Percentiles rank a stretch among this genome's conserved stretches.
These are phyloP conservation scores for Pediacus dermestoides DNA, from an alignment of 2,888 invertebrate species.

Conservation along the genomic window DNA sequence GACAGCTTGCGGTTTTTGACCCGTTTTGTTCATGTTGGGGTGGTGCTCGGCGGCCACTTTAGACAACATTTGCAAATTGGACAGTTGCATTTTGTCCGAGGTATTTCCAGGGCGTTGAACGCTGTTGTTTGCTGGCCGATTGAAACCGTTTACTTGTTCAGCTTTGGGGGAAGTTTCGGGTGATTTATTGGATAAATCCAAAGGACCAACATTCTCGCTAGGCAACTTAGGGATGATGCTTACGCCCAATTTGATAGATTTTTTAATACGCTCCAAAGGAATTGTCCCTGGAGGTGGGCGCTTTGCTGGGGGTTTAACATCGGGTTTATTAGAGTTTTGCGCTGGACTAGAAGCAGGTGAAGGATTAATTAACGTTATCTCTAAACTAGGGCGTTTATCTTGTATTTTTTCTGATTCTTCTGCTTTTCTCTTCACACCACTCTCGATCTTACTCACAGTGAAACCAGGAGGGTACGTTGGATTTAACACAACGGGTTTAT, in stretches of 20 bases:
- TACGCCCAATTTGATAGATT: conserved; percentile 42
- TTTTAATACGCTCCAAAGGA: conserved; percentile 53
- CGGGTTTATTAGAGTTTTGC: conserved; percentile 18
- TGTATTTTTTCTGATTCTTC: conserved; percentile 30
- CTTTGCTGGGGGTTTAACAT: conserved; percentile 36
- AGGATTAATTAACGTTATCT: conserved; percentile 46
- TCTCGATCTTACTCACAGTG: conserved; percentile 49
- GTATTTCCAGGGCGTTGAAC: conserved; percentile 14
- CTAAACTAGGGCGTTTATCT: conserved; percentile 45
- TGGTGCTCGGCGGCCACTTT: conserved; percentile 48
- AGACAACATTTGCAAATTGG: conserved; percentile 57
- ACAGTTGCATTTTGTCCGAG: conserved; percentile 37
- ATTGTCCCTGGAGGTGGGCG: conserved; percentile 56
- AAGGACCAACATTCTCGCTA: conserved; percentile 50
- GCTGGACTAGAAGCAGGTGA: conserved; percentile 19
- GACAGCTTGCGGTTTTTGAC: conserved; percentile 21
- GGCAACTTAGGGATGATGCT: conserved; percentile 43
- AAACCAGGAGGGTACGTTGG: conserved; percentile 41
- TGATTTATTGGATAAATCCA: conserved; percentile 52
- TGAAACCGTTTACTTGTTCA: conserved; percentile 12
- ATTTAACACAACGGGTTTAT: conserved; percentile 23
- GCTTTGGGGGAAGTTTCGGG: conserved; percentile 42
- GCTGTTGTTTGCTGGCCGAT: conserved; percentile 19
- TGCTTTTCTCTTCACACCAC: conserved; percentile 42
- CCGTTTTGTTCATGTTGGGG: conserved; percentile 30